Conservation (phyloP, 2,888 invertebrate genomes). For the Ischnura elegans region DNA sequence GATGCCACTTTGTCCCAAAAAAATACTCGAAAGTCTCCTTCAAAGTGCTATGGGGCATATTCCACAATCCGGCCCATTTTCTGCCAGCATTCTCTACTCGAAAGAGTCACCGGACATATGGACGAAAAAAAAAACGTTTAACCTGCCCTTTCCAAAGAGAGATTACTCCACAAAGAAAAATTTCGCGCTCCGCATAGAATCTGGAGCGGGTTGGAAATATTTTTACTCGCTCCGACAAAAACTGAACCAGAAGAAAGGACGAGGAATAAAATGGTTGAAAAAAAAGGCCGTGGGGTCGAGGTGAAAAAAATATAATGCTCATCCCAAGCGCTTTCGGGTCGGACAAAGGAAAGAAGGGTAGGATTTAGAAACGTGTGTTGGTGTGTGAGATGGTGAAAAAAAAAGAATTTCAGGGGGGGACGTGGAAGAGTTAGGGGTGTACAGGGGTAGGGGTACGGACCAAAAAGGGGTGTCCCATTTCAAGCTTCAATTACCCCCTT, state of each 20-base stretch:
- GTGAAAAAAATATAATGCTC: not conserved
- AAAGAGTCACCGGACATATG: not conserved
- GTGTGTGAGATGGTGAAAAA: not conserved
- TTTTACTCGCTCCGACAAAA: not conserved
- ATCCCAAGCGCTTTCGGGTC: not conserved
- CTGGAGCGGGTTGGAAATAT: not conserved
- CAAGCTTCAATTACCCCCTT: slow-evolving; percentile 65
- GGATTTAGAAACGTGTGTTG: not conserved
- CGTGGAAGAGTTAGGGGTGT: not conserved
- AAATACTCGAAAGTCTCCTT: too few relatives aligned
- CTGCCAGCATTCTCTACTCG: not conserved
- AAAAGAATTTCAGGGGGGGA: not conserved
- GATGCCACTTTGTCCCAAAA: too few relatives aligned
- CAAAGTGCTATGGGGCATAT: too few relatives aligned
- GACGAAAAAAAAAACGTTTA: too few relatives aligned
- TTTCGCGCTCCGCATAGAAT: not conserved
- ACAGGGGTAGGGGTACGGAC: not conserved
- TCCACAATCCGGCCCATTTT: too few relatives aligned
- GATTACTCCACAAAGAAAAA: not conserved
- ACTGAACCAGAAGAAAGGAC: not conserved
- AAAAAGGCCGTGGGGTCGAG: too few relatives aligned
- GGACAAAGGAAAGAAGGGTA: not conserved
- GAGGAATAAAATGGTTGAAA: not conserved
- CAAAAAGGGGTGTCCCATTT: slow-evolving; percentile 51
- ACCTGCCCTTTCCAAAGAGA: not conserved